Percentiles rank a stretch among this genome's conserved stretches.
Conservation (phyloP, 2,113 vertebrate species). For the Chiloscyllium plagiosum region DNA sequence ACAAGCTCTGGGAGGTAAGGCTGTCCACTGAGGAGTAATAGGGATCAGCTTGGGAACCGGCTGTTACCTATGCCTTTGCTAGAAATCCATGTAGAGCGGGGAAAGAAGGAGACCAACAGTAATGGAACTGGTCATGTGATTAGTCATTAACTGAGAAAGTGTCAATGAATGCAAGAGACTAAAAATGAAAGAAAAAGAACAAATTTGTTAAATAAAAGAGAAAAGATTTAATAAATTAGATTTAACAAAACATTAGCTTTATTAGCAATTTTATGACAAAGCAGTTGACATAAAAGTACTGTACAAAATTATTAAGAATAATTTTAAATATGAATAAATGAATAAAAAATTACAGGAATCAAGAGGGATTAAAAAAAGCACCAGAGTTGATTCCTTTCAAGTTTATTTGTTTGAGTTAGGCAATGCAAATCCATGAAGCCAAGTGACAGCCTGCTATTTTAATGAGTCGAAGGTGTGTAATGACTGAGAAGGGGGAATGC, state of each 20-base stretch:
- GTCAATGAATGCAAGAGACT: neutral
- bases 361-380: neutral
- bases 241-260: neutral
- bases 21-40: neutral
- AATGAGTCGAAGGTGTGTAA: too few species aligned
- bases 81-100: neutral
- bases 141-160: neutral
- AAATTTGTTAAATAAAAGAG: neutral
- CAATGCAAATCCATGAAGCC: too few species aligned
- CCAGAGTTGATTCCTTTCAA: neutral
- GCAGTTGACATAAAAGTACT: neutral
- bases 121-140: neutral
- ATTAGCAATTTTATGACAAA: neutral
- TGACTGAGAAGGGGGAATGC: too few species aligned
- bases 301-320: neutral
- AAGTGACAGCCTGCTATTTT: too few species aligned
- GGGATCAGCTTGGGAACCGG: neutral
- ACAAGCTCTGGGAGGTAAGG: constrained; percentile 87
- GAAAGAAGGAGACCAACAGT: neutral
- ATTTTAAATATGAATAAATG: neutral
- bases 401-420: too few species aligned
- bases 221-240: neutral
- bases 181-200: neutral
- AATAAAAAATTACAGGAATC: neutral
- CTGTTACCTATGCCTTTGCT: neutral